These are phyloP conservation scores for Bellardia pandia DNA, from an alignment of 2,888 invertebrate species.

Conservation along the genomic window DNA sequence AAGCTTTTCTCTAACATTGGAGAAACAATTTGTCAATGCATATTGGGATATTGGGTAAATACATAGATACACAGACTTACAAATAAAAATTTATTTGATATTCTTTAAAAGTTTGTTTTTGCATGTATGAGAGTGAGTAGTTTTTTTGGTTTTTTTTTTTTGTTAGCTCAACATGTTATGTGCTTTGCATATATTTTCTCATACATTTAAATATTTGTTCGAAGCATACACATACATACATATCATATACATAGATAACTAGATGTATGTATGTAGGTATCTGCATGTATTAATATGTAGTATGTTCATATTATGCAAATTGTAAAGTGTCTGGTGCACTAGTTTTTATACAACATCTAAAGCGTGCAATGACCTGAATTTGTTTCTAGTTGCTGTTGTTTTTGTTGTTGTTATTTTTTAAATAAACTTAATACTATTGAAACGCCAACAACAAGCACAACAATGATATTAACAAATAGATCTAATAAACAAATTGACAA, in stretches of 20 bases:
- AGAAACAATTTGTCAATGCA: no score
- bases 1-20: no score
- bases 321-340: slow-evolving; percentile 64
- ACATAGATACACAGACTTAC: not conserved
- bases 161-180: slow-evolving; percentile 65
- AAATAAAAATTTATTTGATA: slow-evolving; percentile 53
- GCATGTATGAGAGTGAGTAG: not conserved
- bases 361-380: slow-evolving; percentile 68
- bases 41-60: no score
- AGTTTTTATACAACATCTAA: slow-evolving; percentile 61
- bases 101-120: slow-evolving; percentile 51
- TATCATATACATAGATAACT: not conserved
- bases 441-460: slow-evolving; percentile 20
- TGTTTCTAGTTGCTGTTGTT: not conserved
- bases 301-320: slow-evolving; percentile 61
- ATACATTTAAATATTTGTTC: slow-evolving; percentile 32
- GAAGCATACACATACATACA: not conserved
- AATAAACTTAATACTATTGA: slow-evolving; percentile 12
- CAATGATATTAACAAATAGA: slow-evolving; percentile 27
- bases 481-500: slow-evolving; percentile 54
- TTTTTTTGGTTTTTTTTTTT: not conserved
- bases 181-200: slow-evolving; percentile 65
- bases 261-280: not conserved
- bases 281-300: not conserved
- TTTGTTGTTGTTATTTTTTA: slow-evolving; percentile 40